Conservation (phyloP, 2,797 vertebrate species). For the Phataginus tricuspis region DNA sequence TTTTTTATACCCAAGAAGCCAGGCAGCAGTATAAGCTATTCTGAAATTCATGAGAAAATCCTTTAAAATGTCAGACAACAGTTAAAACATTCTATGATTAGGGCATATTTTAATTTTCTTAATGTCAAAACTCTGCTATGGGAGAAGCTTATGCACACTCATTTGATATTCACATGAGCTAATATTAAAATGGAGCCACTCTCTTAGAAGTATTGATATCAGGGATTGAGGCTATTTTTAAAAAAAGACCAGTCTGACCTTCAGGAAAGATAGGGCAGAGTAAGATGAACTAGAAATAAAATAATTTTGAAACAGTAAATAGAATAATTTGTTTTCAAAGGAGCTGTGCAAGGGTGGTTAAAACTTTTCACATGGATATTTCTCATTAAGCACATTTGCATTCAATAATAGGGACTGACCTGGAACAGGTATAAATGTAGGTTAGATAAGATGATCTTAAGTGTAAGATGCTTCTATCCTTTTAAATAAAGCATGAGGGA, state of each 20-base stretch:
- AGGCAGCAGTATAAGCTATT: constrained; percentile 75
- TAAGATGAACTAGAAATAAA: constrained; percentile 32
- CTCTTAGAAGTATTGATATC: constrained; percentile 68
- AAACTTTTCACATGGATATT: not conserved
- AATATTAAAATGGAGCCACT: constrained; percentile 70
- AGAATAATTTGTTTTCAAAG: not conserved
- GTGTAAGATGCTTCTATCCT: not conserved
- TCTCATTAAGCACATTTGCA: not conserved
- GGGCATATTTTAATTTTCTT: constrained; percentile 82
- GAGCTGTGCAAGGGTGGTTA: not conserved
- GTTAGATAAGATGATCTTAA: not conserved
- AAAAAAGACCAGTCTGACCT: constrained; percentile 44
- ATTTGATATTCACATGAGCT: constrained; percentile 73
- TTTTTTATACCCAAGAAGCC: constrained; percentile 69
- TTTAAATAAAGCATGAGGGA: not conserved
- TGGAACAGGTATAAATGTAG: not conserved
- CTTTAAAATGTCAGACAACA: constrained; percentile 82
- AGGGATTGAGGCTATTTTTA: constrained; percentile 30
- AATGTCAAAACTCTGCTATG: constrained; percentile 77
- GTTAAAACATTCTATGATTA: constrained; percentile 79
- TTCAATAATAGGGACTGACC: not conserved
- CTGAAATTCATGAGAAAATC: constrained; percentile 75
- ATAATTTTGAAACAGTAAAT: constrained; percentile 50
- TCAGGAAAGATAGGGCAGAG: constrained; percentile 34
- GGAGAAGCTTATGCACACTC: constrained; percentile 68